phyloP scores from a whole-genome alignment of 2,888 invertebrate genomes.

The Heliconius ethilla region DNA sequence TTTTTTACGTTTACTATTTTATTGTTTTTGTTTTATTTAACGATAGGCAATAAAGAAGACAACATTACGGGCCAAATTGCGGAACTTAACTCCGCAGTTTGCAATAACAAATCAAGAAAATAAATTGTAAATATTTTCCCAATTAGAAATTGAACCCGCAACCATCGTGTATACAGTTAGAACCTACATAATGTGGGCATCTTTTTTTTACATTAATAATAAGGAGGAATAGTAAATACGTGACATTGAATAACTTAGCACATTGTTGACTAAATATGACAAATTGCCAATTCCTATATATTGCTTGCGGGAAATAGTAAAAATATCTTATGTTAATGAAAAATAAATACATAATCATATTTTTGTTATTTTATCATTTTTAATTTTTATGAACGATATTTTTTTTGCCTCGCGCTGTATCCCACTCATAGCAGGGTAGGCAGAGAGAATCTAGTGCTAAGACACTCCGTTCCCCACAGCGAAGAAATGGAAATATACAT shows the following conservation, averaged over 20 bases:
- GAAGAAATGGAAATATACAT: too few species aligned
- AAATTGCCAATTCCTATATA: neutral
- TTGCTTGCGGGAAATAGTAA: neutral
- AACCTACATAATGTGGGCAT: neutral
- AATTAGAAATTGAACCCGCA: neutral
- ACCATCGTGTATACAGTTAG: neutral
- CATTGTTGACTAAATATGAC: neutral
- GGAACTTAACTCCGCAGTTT: neutral
- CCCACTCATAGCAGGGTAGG: too few species aligned
- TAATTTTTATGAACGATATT: too few species aligned
- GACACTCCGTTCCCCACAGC: too few species aligned
- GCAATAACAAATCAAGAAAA: neutral
- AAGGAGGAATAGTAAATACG: constrained; percentile 5
- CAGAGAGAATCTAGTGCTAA: too few species aligned
- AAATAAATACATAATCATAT: too few species aligned
- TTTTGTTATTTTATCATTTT: too few species aligned
- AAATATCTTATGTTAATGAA: neutral
- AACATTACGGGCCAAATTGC: neutral
- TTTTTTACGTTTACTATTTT: neutral
- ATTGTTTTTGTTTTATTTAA: neutral
- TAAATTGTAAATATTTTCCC: too few species aligned
- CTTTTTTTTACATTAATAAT: neutral
- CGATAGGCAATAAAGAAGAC: neutral
- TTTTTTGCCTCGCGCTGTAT: too few species aligned
- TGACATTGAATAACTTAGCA: constrained; percentile 26